Percentiles rank a stretch among this genome's conserved stretches.
These are phyloP conservation scores for Ectemnius lituratus DNA, from an alignment of 2,888 invertebrate species.

Conservation along the genomic window DNA sequence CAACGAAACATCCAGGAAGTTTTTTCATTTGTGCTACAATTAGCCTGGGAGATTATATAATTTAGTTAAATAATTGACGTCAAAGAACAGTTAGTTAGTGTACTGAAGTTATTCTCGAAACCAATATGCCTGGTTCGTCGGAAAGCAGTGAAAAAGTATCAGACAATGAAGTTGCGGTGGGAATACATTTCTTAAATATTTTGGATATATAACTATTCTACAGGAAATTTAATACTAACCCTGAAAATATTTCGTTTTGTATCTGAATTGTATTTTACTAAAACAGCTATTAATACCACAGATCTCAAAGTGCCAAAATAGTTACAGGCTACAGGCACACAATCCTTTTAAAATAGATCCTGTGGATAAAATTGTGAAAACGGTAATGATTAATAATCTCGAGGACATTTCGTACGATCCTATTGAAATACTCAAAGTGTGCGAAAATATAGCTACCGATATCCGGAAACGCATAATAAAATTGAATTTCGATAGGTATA, in stretches of 20 bases:
- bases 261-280: not conserved
- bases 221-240: not conserved
- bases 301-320: slow-evolving; percentile 81
- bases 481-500: slow-evolving; percentile 84
- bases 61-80: not conserved
- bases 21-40: not conserved
- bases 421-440: slow-evolving; percentile 80
- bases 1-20: no score
- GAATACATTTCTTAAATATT: not conserved
- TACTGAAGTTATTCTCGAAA: not conserved
- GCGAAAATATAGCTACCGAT: slow-evolving; percentile 80
- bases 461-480: slow-evolving; percentile 83
- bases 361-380: slow-evolving; percentile 81
- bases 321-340: slow-evolving; percentile 83
- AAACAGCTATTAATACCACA: slow-evolving; percentile 49
- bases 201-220: not conserved
- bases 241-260: not conserved
- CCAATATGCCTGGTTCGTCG: not conserved
- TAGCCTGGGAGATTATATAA: not conserved
- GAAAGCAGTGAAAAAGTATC: not conserved
- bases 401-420: slow-evolving; percentile 82
- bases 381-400: slow-evolving; percentile 81
- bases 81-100: no score
- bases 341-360: slow-evolving; percentile 82
- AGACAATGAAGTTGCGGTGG: not conserved